A percentile compares a stretch with the other conserved stretches of the same genome.
Conservation (phyloP, 92 coral and sea anemone species). For the Phenganax marumi region DNA sequence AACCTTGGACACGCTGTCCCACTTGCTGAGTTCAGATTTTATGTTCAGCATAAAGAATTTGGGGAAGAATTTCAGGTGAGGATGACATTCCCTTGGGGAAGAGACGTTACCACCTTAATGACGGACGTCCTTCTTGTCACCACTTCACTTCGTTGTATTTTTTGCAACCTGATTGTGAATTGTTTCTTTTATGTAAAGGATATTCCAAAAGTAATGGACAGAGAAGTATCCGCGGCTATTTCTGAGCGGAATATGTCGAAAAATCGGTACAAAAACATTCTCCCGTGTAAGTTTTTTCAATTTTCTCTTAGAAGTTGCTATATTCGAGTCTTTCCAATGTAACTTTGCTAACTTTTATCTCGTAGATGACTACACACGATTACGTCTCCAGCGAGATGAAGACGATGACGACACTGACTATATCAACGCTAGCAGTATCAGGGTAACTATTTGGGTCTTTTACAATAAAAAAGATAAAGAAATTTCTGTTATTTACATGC, state of each 20-base stretch:
- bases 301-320: neutral
- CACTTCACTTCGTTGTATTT: neutral
- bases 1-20: conserved; percentile 77
- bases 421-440: conserved; percentile 74
- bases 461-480: neutral
- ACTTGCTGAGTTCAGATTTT: conserved; percentile 70
- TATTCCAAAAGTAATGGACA: conserved; percentile 46
- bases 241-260: conserved; percentile 46
- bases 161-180: conserved; percentile 12
- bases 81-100: neutral
- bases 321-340: neutral
- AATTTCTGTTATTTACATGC: neutral
- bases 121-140: too few relatives aligned
- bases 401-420: conserved; percentile 63
- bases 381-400: conserved; percentile 43
- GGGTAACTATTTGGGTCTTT: conserved; percentile 31
- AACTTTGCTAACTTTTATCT: neutral
- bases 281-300: conserved; percentile 62
- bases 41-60: conserved; percentile 44
- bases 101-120: neutral
- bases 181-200: conserved; percentile 25
- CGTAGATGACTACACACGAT: conserved; percentile 72
- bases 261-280: conserved; percentile 69
- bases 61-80: conserved; percentile 34
- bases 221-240: conserved; percentile 47